Conservation (phyloP, 2,113 vertebrate species). For the Oophaga pumilio region DNA sequence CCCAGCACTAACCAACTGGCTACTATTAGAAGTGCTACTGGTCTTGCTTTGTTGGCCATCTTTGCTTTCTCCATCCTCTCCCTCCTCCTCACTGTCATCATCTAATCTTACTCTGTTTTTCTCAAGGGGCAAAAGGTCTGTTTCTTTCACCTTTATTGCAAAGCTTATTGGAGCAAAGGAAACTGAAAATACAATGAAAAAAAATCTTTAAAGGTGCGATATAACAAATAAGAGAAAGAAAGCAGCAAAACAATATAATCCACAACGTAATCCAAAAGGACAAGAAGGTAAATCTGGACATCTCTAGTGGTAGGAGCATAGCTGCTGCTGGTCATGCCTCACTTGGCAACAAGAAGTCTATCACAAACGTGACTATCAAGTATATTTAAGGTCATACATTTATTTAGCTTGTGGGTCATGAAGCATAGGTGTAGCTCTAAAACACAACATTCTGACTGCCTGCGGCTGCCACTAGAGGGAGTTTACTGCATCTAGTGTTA, state of each 20-base stretch:
- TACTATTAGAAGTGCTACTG: conserved; percentile 63
- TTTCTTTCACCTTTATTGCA: conserved; percentile 95
- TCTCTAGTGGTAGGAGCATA: too few relatives aligned
- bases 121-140: conserved; percentile 92
- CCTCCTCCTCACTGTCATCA: conserved; percentile 92
- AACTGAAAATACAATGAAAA: conserved; percentile 70
- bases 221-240: neutral
- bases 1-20: conserved; percentile 62
- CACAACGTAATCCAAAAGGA: too few relatives aligned
- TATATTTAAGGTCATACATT: too few relatives aligned
- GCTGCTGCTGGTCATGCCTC: too few relatives aligned
- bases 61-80: conserved; percentile 70
- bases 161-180: conserved; percentile 97
- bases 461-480: too few relatives aligned
- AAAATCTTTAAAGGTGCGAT: neutral
- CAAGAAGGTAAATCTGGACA: too few relatives aligned
- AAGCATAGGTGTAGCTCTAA: too few relatives aligned
- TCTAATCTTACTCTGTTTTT: conserved; percentile 94
- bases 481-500: too few relatives aligned
- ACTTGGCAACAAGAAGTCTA: too few relatives aligned
- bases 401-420: too few relatives aligned
- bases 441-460: too few relatives aligned
- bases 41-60: conserved; percentile 75
- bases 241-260: neutral
- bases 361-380: too few relatives aligned